Conservation (phyloP, 2,888 invertebrate species). For the Myathropa florea region DNA sequence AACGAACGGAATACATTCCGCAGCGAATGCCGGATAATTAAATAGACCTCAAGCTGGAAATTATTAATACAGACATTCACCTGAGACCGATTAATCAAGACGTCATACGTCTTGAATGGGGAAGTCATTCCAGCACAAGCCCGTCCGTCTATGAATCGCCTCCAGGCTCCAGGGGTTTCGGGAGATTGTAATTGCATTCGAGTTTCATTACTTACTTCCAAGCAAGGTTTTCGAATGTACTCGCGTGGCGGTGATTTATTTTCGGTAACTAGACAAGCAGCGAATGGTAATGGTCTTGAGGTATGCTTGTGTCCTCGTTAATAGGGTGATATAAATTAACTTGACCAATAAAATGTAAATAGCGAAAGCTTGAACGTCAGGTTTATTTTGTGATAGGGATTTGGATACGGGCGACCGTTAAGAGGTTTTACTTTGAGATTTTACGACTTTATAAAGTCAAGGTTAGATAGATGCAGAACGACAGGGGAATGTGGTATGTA, state of each 20-base stretch:
- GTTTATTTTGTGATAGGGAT: no score
- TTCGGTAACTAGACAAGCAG: neutral
- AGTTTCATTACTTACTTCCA: neutral
- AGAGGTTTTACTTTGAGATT: neutral
- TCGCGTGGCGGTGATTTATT: neutral
- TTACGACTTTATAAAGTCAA: neutral
- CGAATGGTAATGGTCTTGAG: neutral
- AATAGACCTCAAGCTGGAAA: neutral
- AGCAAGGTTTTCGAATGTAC: neutral
- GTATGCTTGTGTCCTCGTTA: neutral
- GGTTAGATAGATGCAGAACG: no score
- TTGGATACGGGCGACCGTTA: neutral
- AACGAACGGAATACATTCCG: neutral
- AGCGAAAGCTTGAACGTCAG: no score
- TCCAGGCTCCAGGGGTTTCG: neutral
- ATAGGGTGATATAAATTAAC: neutral
- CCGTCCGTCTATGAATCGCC: neutral
- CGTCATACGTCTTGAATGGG: conserved; percentile 11
- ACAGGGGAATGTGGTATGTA: neutral
- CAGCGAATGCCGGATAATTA: neutral
- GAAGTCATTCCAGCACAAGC: neutral
- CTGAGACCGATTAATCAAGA: conserved; percentile 21
- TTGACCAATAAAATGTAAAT: neutral
- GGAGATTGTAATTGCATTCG: neutral
- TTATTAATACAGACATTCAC: neutral